These are phyloP conservation scores for Heteractis magnifica DNA, from an alignment of 92 coral and sea anemone genomes.

Conservation along the genomic window DNA sequence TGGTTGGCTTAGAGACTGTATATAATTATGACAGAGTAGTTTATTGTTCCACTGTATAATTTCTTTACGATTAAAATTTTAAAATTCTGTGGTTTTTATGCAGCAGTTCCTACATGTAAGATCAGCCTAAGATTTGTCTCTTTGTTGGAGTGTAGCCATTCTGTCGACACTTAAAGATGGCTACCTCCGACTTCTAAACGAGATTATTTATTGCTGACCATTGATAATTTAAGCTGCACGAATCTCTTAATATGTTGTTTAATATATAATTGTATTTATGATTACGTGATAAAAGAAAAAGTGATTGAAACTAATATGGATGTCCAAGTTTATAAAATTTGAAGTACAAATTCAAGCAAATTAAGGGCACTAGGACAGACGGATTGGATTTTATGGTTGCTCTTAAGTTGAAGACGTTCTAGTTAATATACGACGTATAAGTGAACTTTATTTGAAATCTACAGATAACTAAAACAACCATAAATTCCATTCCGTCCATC, in stretches of 20 bases:
- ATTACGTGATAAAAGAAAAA: background rate
- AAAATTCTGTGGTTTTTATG: background rate
- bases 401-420: too few species aligned
- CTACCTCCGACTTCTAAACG: background rate
- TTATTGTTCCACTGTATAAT: background rate
- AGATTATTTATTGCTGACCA: background rate
- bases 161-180: background rate
- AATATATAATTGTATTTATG: background rate
- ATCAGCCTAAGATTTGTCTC: background rate
- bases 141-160: background rate
- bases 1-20: slow-evolving; percentile 4
- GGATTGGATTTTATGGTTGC: too few species aligned
- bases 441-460: too few species aligned
- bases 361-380: too few species aligned
- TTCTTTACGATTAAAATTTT: background rate
- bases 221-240: background rate
- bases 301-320: background rate
- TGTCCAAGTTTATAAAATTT: too few species aligned
- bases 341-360: too few species aligned
- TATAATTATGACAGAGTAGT: slow-evolving; percentile 10
- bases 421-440: too few species aligned
- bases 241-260: background rate
- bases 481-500: too few species aligned
- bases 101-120: background rate
- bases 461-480: too few species aligned